Base-by-base conservation (phyloP, 2,888 invertebrate genomes). In the Lampropteryx suffumata region DNA sequence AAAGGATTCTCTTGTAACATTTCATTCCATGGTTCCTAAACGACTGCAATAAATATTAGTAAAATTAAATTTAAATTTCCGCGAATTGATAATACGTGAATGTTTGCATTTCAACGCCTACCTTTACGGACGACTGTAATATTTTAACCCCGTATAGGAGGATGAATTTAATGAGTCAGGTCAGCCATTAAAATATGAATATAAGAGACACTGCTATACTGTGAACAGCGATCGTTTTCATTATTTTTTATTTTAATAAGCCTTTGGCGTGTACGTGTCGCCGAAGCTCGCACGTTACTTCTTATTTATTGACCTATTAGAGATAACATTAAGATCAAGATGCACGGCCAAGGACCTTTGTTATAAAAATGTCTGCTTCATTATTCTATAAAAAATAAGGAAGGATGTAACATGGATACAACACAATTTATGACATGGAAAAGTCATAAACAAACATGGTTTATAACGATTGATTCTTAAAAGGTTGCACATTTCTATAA, bases 221-320 rank as follows among this genome's bases (percentile, higher is more conserved):
- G 79, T 80, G 81, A 82, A 74, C 76, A 67, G 76, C 65, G 72
- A 67, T 80, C 76, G 78, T 75, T 71, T 78, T 81, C 73, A 74
- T 85, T 77, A 69, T 76, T 79, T 78, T 82, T 88, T 84, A 77
- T 87, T 86, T 82, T 84, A 85, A 84, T 85, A 84, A 84, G 79
- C 77, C 77, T 75, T 76, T 77, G 78, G 76, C 79, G 71, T 84
- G 83, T 84, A 82, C 79, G 69, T 84, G 87, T 89, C 85, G 82
- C 81, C 83, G 85, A 85, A 84, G 89, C 87, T 89, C 86, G 85
- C 89, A 84, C 89, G 89, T 87, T 84, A 83, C 76, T 78, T 71
- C 73, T 89, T 88, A 90, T 90, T 90, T 90, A 90, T 90, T 90
- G 88, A 83, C 88, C 89, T 90, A 90, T 90, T 90, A 90, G 88